Base-by-base conservation (phyloP, 1,140 invertebrate species). In the Tachypleus tridentatus region DNA sequence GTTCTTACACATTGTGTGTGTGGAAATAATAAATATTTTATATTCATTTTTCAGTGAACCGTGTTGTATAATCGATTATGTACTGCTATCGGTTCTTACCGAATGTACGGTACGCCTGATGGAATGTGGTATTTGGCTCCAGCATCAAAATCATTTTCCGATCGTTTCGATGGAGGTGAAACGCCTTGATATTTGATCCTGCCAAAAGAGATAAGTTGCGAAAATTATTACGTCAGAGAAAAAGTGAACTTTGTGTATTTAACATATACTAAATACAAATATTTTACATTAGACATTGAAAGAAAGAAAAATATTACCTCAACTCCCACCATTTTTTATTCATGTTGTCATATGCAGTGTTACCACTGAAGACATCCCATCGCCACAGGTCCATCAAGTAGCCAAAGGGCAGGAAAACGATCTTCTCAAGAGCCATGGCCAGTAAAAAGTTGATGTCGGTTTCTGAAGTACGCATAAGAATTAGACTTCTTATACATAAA, bases 331-430 rank as follows among this genome's bases (percentile, higher is more conserved):
- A 93, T 63, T 85, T 80, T 65, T 84, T 87, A 73, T 93, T 93
- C 72, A 87, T 87, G 50, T 87, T 79, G 5, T 85, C 81, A 4
- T 82, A 76, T 0, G 77, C 77, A 0, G 85, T 85, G 67, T 85
- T 80, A 0, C 87, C 87, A 57, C 84, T 82, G 76, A 92, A 96
- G 49, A 95, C 83, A 56, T 85, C 84, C 85, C 91, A 96, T 10
- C 92, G 80, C 83, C 89, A 97, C 67, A 86, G 77, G 74, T 96
- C 92, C 73, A 93, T 82, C 4, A 89, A 78, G 71, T 88, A 92
- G 1, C 87, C 89, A 76, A 89, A 96, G 0, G 93, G 92, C 4
- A 96, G 76, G 73, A 94, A 92, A 0, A 85, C 87, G 7, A 97
- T 84, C 76, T 93, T 94, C 58, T 91, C 83, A 11, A 96, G 78